phyloP scores from a whole-genome alignment of 53 echinoderm and acorn worm genomes.

The Echinometra lucunter region DNA sequence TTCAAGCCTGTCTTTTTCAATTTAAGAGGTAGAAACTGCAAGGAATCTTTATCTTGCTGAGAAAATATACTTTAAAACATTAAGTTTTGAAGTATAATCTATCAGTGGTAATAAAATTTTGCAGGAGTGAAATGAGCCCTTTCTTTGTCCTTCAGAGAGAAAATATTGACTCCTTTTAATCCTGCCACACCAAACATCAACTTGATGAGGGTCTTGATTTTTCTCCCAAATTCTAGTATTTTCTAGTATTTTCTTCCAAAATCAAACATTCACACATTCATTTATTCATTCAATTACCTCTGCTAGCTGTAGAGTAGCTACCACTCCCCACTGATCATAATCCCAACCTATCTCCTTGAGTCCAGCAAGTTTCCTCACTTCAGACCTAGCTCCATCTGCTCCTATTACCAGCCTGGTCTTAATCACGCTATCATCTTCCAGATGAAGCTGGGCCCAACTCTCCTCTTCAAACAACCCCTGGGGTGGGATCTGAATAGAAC shows the following conservation, averaged over 20 bases:
- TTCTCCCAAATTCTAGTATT: no score
- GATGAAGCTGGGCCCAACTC: constrained; percentile 82
- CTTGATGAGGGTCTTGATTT: no score
- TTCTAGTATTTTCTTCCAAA: not conserved
- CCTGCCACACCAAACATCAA: no score
- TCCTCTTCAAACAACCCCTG: constrained; percentile 76
- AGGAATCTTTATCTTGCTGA: no score
- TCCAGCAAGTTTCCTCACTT: constrained; percentile 76
- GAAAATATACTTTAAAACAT: no score
- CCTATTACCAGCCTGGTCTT: constrained; percentile 89
- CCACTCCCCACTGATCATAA: constrained; percentile 95
- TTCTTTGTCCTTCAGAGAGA: no score
- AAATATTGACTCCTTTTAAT: no score
- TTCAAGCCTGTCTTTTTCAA: no score
- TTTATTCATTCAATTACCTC: constrained; percentile 82
- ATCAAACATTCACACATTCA: not conserved
- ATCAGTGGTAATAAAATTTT: no score
- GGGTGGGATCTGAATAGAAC: constrained; percentile 70
- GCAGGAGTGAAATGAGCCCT: no score
- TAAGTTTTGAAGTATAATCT: no score
- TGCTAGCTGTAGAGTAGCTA: constrained; percentile 89
- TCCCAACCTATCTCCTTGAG: constrained; percentile 81
- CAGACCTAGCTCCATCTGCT: constrained; percentile 91
- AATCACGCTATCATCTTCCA: constrained; percentile 77
- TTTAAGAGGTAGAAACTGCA: no score